Percentiles rank a stretch among this genome's conserved stretches.
Evolutionary conservation across 1,140 invertebrate species (phyloP).

Genomic region (Battus philenor): DNA sequence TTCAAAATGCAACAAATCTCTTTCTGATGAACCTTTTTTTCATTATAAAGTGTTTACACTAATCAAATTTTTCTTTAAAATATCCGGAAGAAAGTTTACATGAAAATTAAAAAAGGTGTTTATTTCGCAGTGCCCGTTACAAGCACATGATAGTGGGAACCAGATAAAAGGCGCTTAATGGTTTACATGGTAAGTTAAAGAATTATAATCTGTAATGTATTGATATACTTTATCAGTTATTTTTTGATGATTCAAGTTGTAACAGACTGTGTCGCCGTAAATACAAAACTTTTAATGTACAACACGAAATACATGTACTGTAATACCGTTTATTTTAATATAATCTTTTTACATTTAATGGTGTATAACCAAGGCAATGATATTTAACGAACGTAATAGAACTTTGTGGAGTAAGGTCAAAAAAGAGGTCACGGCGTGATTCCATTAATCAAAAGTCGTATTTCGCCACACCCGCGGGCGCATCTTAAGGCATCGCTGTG

Average conservation of each 20-base stretch:
- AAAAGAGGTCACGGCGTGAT: constrained; percentile 10
- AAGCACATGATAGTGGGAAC: constrained; percentile 17
- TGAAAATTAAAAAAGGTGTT: not conserved
- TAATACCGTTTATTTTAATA: too few relatives aligned
- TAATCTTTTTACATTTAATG: not conserved
- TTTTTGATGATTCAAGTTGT: too few relatives aligned
- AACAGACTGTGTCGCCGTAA: too few relatives aligned
- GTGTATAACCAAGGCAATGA: not conserved
- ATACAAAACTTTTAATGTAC: too few relatives aligned
- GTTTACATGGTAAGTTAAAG: constrained; percentile 47
- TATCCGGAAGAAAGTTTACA: not conserved
- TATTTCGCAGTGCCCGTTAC: constrained; percentile 17
- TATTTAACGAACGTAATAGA: not conserved
- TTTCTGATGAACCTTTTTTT: too few relatives aligned
- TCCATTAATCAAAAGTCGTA: constrained; percentile 12
- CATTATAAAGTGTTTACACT: too few relatives aligned
- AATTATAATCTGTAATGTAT: too few relatives aligned
- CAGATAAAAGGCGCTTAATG: constrained; percentile 40
- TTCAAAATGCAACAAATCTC: too few relatives aligned
- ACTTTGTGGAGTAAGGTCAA: constrained; percentile 13
- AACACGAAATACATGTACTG: too few relatives aligned
- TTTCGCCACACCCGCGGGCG: constrained; percentile 13
- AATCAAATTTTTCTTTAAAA: not conserved
- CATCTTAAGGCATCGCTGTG: constrained; percentile 8
- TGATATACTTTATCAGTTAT: too few relatives aligned